Conservation (phyloP, 1,140 invertebrate species). For the Drosophila auraria region DNA sequence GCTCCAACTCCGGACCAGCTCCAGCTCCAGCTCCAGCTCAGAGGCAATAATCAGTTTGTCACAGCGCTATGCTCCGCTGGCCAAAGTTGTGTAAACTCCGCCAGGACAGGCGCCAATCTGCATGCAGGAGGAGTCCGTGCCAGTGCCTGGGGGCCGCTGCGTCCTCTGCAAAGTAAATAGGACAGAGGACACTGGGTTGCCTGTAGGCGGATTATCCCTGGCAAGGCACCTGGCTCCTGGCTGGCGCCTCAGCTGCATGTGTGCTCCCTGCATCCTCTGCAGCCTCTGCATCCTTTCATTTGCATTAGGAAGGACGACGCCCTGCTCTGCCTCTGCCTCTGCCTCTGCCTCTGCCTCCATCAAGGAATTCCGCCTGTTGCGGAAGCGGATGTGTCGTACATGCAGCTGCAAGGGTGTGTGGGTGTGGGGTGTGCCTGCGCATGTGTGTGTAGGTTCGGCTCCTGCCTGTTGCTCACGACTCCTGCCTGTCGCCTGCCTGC, state of each 20-base stretch:
- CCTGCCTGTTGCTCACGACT: slow-evolving; percentile 69
- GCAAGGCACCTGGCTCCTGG: not conserved
- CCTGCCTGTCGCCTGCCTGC: slow-evolving; percentile 53
- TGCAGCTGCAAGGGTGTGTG: slow-evolving; percentile 2
- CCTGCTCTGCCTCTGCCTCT: not conserved
- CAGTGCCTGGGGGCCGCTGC: too few species aligned
- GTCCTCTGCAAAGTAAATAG: too few species aligned
- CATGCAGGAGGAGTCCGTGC: too few species aligned
- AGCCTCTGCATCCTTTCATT: slow-evolving; percentile 17
- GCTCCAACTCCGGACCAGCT: slow-evolving; percentile 1
- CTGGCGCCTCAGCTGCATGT: not conserved
- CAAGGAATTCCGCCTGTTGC: slow-evolving; percentile 57
- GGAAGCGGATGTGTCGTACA: slow-evolving; percentile 66
- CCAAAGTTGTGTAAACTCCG: slow-evolving; percentile 37
- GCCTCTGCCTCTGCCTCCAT: not conserved
- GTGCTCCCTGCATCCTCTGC: not conserved
- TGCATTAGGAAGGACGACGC: slow-evolving; percentile 25
- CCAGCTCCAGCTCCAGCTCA: not conserved
- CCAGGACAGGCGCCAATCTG: not conserved
- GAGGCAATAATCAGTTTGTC: slow-evolving; percentile 54
- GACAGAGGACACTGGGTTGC: too few species aligned
- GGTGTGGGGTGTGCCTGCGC: slow-evolving; percentile 12
- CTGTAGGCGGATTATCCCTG: too few species aligned
- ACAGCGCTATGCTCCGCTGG: slow-evolving; percentile 44
- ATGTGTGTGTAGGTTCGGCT: slow-evolving; percentile 11